Evolutionary conservation across 2,888 invertebrate genomes (phyloP), one percentile per base, ranked within the genome.

Genomic region (Gastrophysa polygoni): DNA sequence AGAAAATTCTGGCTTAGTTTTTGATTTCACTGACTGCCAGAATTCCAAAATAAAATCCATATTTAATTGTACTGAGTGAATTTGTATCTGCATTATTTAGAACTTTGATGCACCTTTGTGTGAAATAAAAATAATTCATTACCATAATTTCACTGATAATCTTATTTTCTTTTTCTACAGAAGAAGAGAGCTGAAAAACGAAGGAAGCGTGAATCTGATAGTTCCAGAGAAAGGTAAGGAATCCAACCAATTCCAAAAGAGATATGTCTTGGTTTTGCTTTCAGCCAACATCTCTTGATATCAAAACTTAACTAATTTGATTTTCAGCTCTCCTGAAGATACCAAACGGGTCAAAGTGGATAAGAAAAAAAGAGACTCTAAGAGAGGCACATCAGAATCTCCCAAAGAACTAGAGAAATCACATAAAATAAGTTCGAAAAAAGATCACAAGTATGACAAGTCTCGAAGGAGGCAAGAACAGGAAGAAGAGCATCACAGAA

Each of bases 151-250:
- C 4, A 43, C 20, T 52, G 10, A 20, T 16, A 21, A 44, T 21
- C 11, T 44, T 10, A n/a, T 61, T 18, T 38, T 29, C 47, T 81
- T 76, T 79, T 80, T 77, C 77, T 80, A 81, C 83, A 88, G 85
- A 87, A 86, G 81, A 87, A 85, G 65, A 70, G 68, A 63, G 11
- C 58, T n/a, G 16, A 46, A 80, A 86, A 85, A 82, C 86, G 84
- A 75, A 83, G 83, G 68, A 83, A 83, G 66, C 83, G 84, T 59
- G 81, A 83, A 44, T 83, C 85, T 51, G 85, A 85, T 59, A 85
- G 84, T 74, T 85, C 86, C 20, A 81, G 84, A 71, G 85, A 85
- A 67, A 86, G 85, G 87, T 87, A 77, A 47, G 14, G 4, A 0
- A 1, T 17, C 14, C n/a, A n/a, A n/a, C 3, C 20, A 47, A 18